phyloP scores from a whole-genome alignment of 1,140 invertebrate genomes.

The Cryptotermes secundus region DNA sequence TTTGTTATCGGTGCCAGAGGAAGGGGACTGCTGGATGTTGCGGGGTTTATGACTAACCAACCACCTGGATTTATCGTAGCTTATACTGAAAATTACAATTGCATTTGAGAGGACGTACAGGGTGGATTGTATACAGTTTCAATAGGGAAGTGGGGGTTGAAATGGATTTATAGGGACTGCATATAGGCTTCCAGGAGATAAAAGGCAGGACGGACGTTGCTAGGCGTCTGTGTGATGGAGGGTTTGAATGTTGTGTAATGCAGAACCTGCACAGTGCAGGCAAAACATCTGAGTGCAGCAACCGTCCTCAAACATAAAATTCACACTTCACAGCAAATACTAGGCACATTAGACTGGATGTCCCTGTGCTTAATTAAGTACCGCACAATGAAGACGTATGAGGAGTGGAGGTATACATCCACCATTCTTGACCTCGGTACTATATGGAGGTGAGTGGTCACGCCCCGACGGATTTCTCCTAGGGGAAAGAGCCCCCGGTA shows the following conservation, averaged over 20 bases:
- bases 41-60: slow-evolving; percentile 21
- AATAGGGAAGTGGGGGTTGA: slow-evolving; percentile 25
- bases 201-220: slow-evolving; percentile 13
- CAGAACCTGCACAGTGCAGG: background rate
- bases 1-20: background rate
- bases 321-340: too few relatives aligned
- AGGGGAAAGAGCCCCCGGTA: too few relatives aligned
- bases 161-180: slow-evolving; percentile 29
- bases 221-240: slow-evolving; percentile 3
- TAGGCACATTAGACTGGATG: too few relatives aligned
- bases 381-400: too few relatives aligned
- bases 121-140: slow-evolving; percentile 29
- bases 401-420: too few relatives aligned
- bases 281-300: too few relatives aligned
- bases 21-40: background rate
- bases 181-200: slow-evolving; percentile 7
- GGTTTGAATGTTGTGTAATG: background rate
- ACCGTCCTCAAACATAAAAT: too few relatives aligned
- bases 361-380: too few relatives aligned
- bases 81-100: slow-evolving; percentile 29
- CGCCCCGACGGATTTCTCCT: too few relatives aligned
- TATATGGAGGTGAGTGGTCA: too few relatives aligned
- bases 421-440: too few relatives aligned
- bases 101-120: slow-evolving; percentile 27
- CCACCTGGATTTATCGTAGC: slow-evolving; percentile 31